Base-by-base conservation (phyloP, 1,140 invertebrate species). In the Globodera rostochiensis region DNA sequence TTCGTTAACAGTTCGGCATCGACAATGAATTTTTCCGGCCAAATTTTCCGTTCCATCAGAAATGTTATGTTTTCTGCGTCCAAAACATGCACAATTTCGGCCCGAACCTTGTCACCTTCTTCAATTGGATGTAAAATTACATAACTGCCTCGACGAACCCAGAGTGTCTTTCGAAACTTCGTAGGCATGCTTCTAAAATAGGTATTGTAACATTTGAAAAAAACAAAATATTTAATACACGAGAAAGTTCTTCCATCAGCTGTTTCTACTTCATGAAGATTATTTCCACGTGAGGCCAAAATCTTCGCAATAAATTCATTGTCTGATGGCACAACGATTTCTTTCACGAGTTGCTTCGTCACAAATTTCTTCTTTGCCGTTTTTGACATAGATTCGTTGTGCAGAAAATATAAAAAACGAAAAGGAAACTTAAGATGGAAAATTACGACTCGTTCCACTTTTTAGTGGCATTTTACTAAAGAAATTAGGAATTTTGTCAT, bases 61-160 rank as follows among this genome's bases (percentile, higher is more conserved):
- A 75, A 53, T 21, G 36, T 57, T 67, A 84, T 74, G 74, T 85
- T 85, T 47, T 84, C 84, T 0, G 19, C 21, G 70, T 84, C 83
- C 50, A 84, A 74, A 75, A 84, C 75, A 74, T 84, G 80, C 4
- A 57, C 57, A 50, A 84, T 82, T 78, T 84, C 83, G 21, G 83
- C 83, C 21, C 75, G 75, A 36, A 84, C 83, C 74, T 85, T 84
- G 45, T 84, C 83, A 5, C 83, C 83, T 74, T 84, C 83, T 69
- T 84, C 84, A 36, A 84, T 84, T 49, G 83, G 73, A 46, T 85
- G 67, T 36, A 83, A 53, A 57, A 84, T 71, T 36, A 84, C 84
- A 70, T 81, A 84, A 67, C 77, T 76, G 15, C 83, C 83, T 9
- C 83, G 78, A 69, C 79, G 73, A 53, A 85, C 79, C 83, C 83